Evolutionary conservation across 2,113 vertebrate species (phyloP).

Genomic region (Aphyosemion australe): DNA sequence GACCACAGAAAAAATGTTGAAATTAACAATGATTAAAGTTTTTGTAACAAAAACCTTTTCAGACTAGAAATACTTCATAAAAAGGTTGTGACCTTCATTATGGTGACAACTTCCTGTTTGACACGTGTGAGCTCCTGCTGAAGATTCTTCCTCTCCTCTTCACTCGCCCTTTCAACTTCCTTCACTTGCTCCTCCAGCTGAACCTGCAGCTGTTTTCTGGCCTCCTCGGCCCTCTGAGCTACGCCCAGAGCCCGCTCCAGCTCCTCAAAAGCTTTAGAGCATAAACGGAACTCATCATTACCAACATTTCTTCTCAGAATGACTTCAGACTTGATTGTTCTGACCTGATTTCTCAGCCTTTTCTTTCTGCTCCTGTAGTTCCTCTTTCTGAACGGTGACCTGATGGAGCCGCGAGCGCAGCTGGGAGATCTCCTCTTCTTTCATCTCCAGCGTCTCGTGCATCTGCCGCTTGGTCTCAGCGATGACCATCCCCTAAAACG

Average conservation of each 20-base stretch:
- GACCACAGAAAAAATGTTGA: no score
- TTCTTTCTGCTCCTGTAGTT: slow-evolving; percentile 91
- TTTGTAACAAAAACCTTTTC: no score
- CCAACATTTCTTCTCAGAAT: background rate
- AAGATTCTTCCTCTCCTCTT: slow-evolving; percentile 89
- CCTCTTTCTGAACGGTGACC: slow-evolving; percentile 83
- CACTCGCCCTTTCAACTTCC: slow-evolving; percentile 83
- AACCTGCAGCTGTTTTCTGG: slow-evolving; percentile 86
- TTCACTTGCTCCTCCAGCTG: slow-evolving; percentile 90
- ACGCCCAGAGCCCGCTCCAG: slow-evolving; percentile 88
- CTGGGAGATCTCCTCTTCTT: slow-evolving; percentile 93
- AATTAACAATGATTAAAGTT: no score
- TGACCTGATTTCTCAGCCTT: slow-evolving; percentile 95
- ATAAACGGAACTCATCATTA: slow-evolving; percentile 1
- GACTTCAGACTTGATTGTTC: slow-evolving; percentile 27
- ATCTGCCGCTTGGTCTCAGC: slow-evolving; percentile 97
- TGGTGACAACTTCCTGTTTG: slow-evolving; percentile 90
- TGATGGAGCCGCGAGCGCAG: slow-evolving; percentile 86
- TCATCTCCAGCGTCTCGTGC: slow-evolving; percentile 96
- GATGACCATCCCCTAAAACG: slow-evolving; percentile 94
- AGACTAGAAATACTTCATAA: no score
- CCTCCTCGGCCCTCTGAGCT: slow-evolving; percentile 91
- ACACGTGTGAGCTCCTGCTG: slow-evolving; percentile 88
- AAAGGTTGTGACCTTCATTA: slow-evolving; percentile 86
- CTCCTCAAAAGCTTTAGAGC: slow-evolving; percentile 89